Conservation (phyloP, 2,797 vertebrate species). For the Chelidonichthys spinosus region DNA sequence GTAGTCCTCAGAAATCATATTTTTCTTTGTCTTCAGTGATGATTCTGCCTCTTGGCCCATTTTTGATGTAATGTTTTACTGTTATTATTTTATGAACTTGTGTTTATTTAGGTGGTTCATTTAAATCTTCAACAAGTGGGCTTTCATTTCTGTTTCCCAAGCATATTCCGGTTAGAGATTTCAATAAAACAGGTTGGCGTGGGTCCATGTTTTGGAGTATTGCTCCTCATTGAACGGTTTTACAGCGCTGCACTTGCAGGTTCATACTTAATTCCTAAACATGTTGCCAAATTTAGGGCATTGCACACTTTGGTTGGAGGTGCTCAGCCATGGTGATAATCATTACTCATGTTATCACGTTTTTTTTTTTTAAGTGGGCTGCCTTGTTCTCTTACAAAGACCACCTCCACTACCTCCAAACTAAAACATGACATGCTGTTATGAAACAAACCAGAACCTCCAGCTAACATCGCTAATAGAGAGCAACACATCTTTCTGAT, state of each 20-base stretch:
- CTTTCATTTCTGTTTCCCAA: background rate
- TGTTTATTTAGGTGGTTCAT: background rate
- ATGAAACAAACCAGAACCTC: background rate
- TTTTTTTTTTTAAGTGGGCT: background rate
- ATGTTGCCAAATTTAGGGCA: background rate
- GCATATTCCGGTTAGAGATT: background rate
- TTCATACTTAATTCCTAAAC: background rate
- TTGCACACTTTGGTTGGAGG: background rate
- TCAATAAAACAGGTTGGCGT: background rate
- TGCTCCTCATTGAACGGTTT: background rate
- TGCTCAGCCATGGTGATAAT: background rate
- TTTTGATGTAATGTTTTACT: background rate
- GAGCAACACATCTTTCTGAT: background rate
- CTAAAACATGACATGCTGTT: background rate
- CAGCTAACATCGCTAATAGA: background rate
- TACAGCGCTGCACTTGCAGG: background rate
- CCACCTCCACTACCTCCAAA: background rate
- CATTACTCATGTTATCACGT: conserved; percentile 4
- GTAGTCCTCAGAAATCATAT: background rate
- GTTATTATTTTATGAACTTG: too few species aligned
- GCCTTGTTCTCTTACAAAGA: background rate
- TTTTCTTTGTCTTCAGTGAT: background rate
- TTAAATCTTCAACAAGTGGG: background rate
- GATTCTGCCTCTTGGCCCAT: background rate
- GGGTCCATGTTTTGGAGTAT: background rate